phyloP scores from a whole-genome alignment of 2,888 invertebrate species.

The Pelosia muscerda region DNA sequence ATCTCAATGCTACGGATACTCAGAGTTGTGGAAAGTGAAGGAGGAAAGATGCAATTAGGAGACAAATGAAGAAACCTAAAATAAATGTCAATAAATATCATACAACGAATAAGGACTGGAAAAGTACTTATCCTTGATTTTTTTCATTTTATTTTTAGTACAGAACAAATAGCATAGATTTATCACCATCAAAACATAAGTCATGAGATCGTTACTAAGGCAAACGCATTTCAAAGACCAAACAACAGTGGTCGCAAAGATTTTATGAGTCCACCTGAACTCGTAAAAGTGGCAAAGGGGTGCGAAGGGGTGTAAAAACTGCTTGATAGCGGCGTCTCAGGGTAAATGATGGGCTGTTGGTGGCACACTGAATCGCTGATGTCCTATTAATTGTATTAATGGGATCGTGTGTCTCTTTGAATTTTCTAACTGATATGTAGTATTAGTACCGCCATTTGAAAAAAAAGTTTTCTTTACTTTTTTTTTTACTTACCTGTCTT shows the following conservation, averaged over 20 bases:
- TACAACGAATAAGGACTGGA: no score
- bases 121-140: no score
- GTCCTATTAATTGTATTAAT: slow-evolving; percentile 38
- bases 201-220: not conserved
- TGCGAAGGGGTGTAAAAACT: slow-evolving; percentile 51
- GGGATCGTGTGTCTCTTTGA: slow-evolving; percentile 8
- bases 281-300: slow-evolving; percentile 52
- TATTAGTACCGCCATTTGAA: not conserved
- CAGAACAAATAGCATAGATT: not conserved
- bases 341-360: slow-evolving; percentile 37
- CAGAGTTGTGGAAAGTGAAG: no score
- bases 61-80: no score
- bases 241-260: slow-evolving; percentile 37
- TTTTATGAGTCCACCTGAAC: slow-evolving; percentile 48
- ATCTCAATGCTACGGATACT: not conserved
- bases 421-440: not conserved
- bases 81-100: no score
- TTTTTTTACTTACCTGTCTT: not conserved
- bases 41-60: no score
- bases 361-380: slow-evolving; percentile 23
- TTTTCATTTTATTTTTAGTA: not conserved
- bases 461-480: not conserved
- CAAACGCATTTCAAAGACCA: slow-evolving; percentile 31
- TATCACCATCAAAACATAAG: not conserved
- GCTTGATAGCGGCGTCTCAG: slow-evolving; percentile 35